These are phyloP conservation scores for Bombus soroeensis DNA, from an alignment of 1,140 invertebrate genomes.

Conservation along the genomic window DNA sequence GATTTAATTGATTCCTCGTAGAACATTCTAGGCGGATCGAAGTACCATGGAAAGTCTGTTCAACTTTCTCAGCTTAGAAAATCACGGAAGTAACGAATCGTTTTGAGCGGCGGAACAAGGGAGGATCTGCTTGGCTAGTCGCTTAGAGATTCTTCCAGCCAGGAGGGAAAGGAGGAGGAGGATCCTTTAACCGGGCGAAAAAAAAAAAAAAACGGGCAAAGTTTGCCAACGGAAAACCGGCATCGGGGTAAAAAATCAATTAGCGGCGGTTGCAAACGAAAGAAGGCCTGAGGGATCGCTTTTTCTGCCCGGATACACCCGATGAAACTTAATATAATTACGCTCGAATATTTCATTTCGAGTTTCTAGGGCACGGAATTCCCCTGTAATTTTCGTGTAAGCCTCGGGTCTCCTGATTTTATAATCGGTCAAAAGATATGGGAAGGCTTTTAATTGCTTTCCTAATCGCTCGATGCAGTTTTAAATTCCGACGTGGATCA, in stretches of 20 bases:
- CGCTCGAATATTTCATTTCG: constrained; percentile 9
- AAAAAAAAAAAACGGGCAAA: neutral
- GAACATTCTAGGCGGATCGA: neutral
- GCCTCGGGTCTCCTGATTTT: neutral
- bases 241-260: constrained; percentile 28
- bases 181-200: neutral
- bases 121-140: neutral
- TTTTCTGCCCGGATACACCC: constrained; percentile 13
- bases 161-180: too few species aligned
- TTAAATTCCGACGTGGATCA: neutral
- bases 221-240: neutral
- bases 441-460: neutral
- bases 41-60: neutral
- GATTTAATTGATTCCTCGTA: neutral
- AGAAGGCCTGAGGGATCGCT: neutral
- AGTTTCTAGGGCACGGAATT: neutral
- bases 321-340: constrained; percentile 39
- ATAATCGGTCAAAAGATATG: neutral
- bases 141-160: neutral
- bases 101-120: neutral
- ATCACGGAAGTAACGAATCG: neutral
- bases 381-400: constrained; percentile 1
- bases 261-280: constrained; percentile 10
- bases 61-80: neutral
- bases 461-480: neutral